Evolutionary conservation across 2,888 invertebrate genomes (phyloP).

Genomic region (Pristionchus mayeri): DNA sequence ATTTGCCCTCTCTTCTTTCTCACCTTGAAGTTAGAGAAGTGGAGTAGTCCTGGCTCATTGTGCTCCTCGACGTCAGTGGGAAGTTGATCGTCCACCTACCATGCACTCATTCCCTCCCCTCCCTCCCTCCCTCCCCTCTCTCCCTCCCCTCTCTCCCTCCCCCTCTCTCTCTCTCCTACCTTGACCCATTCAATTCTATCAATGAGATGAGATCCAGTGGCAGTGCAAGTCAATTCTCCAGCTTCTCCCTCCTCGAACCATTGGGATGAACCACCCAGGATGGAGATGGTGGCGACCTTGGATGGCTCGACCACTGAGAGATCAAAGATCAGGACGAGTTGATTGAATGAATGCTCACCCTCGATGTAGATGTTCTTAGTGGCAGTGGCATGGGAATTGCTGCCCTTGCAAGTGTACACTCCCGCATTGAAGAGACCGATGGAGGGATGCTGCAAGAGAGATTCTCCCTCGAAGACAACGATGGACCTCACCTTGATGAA

Average conservation of each 20-base stretch:
- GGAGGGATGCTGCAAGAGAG: slow-evolving; percentile 64
- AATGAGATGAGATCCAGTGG: slow-evolving; percentile 71
- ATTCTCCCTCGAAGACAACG: neutral
- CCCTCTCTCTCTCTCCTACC: too few species aligned
- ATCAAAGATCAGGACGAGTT: neutral
- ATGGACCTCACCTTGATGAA: slow-evolving; percentile 60
- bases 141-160: too few species aligned
- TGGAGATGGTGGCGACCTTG: slow-evolving; percentile 71
- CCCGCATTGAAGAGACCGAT: slow-evolving; percentile 75
- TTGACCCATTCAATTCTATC: slow-evolving; percentile 73
- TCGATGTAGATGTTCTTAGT: slow-evolving; percentile 75
- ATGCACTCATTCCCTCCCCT: too few species aligned
- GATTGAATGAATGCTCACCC: slow-evolving; percentile 52
- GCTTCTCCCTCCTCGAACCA: slow-evolving; percentile 71
- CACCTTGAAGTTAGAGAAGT: slow-evolving; percentile 74
- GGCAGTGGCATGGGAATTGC: slow-evolving; percentile 75
- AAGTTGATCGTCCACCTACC: slow-evolving; percentile 66
- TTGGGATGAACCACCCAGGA: slow-evolving; percentile 73
- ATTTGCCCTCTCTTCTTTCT: neutral
- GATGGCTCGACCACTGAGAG: slow-evolving; percentile 72
- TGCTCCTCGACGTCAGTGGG: slow-evolving; percentile 74
- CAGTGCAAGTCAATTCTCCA: slow-evolving; percentile 72
- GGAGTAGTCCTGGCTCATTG: slow-evolving; percentile 73
- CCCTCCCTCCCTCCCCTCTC: too few species aligned
- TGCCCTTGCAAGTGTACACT: slow-evolving; percentile 78